phyloP scores from a whole-genome alignment of 2,797 vertebrate species.

The Xerus rutilus region DNA sequence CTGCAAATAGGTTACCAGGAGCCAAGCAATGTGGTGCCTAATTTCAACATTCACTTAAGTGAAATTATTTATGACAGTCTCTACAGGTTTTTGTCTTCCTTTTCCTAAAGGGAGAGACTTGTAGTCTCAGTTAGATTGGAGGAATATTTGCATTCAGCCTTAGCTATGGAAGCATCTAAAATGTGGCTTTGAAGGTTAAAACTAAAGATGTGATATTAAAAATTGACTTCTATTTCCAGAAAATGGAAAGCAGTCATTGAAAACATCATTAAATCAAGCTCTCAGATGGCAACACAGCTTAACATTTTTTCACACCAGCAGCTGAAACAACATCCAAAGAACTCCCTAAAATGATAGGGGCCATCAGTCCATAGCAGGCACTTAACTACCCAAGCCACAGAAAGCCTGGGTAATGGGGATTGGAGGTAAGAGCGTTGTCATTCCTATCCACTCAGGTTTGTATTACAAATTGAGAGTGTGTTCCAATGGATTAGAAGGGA shows the following conservation, averaged over 20 bases:
- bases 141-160: slow-evolving; percentile 78
- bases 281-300: slow-evolving; percentile 78
- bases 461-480: slow-evolving; percentile 56
- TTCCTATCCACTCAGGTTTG: slow-evolving; percentile 55
- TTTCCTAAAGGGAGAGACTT: slow-evolving; percentile 74
- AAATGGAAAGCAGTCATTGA: slow-evolving; percentile 78
- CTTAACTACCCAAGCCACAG: slow-evolving; percentile 71
- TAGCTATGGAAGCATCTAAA: slow-evolving; percentile 80
- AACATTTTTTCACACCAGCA: slow-evolving; percentile 80
- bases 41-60: slow-evolving; percentile 90
- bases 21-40: slow-evolving; percentile 89
- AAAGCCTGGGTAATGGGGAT: slow-evolving; percentile 65
- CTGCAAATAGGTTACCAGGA: slow-evolving; percentile 87
- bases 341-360: slow-evolving; percentile 70
- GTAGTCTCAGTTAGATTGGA: slow-evolving; percentile 77
- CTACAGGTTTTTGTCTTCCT: slow-evolving; percentile 67
- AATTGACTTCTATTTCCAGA: slow-evolving; percentile 72
- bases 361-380: slow-evolving; percentile 73
- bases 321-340: slow-evolving; percentile 86
- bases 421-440: slow-evolving; percentile 66
- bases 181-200: slow-evolving; percentile 61
- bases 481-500: neutral
- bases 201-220: slow-evolving; percentile 71
- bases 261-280: slow-evolving; percentile 81
- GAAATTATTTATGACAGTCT: slow-evolving; percentile 90